Percentiles rank a stretch among this genome's conserved stretches.
phyloP scores from a whole-genome alignment of 1,140 invertebrate species.

The Sitobion miscanthi region DNA sequence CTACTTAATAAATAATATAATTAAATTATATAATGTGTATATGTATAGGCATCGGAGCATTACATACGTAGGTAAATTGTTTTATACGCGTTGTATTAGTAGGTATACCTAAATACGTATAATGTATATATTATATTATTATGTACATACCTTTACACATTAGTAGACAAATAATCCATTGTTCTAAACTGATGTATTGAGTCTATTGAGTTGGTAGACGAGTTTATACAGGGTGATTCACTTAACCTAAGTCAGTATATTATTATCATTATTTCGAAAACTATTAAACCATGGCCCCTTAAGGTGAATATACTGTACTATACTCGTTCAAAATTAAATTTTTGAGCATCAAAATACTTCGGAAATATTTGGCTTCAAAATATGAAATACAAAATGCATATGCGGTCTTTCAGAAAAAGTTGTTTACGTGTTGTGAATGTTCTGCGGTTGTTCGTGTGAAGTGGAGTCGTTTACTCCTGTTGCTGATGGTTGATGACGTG shows the following conservation, averaged over 20 bases:
- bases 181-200: neutral
- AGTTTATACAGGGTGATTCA: too few species aligned
- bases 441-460: too few species aligned
- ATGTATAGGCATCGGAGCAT: neutral
- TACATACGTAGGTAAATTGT: too few species aligned
- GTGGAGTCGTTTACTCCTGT: too few species aligned
- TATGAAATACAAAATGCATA: neutral
- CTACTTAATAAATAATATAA: neutral
- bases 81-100: too few species aligned
- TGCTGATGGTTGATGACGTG: neutral
- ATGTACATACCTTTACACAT: neutral
- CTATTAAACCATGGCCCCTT: neutral
- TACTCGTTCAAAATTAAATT: neutral
- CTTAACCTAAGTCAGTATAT: too few species aligned
- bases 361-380: neutral
- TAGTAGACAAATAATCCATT: neutral
- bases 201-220: neutral
- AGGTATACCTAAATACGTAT: too few species aligned
- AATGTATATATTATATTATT: too few species aligned
- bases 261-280: too few species aligned
- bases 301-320: neutral
- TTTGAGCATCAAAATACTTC: neutral
- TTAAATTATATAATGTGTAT: neutral
- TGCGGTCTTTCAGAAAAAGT: too few species aligned
- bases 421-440: too few species aligned